phyloP scores from a whole-genome alignment of 2,797 vertebrate species.

The Typhlichthys eigenmanni region DNA sequence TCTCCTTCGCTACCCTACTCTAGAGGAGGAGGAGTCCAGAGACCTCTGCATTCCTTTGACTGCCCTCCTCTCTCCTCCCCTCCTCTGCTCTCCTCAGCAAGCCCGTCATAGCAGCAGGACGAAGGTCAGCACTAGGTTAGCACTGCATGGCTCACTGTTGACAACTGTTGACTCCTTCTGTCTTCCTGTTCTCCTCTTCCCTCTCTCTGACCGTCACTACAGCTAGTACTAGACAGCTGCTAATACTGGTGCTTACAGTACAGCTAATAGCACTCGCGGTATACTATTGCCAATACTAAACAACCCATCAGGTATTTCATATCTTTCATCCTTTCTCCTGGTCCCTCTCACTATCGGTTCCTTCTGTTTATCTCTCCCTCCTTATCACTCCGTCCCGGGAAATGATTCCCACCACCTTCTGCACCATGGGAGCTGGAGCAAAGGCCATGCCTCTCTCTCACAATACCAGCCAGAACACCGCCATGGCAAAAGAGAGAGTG shows the following conservation, averaged over 20 bases:
- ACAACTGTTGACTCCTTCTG: constrained; percentile 46
- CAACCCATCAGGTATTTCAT: constrained; percentile 12
- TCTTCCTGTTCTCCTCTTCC: not conserved
- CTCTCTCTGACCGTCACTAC: constrained; percentile 10
- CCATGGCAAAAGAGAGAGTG: constrained; percentile 61
- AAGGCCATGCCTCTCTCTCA: constrained; percentile 77
- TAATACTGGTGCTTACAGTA: not conserved
- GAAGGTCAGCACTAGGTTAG: constrained; percentile 87
- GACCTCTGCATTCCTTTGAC: constrained; percentile 85
- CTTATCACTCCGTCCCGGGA: constrained; percentile 63
- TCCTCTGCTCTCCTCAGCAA: constrained; percentile 63
- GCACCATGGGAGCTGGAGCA: constrained; percentile 81
- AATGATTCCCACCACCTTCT: constrained; percentile 39
- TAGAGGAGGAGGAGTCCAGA: constrained; percentile 78
- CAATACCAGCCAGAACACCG: constrained; percentile 75
- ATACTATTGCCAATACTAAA: constrained; percentile 3
- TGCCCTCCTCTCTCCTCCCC: constrained; percentile 73
- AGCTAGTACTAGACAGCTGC: not conserved
- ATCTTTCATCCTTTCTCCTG: constrained; percentile 23
- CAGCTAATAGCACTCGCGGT: not conserved
- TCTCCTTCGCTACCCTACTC: constrained; percentile 49
- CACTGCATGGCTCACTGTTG: constrained; percentile 79
- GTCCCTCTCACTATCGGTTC: constrained; percentile 54
- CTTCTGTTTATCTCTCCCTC: constrained; percentile 54
- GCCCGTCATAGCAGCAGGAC: constrained; percentile 80